Conservation (phyloP, 2,888 invertebrate species). For the Linnaemya tessellans region DNA sequence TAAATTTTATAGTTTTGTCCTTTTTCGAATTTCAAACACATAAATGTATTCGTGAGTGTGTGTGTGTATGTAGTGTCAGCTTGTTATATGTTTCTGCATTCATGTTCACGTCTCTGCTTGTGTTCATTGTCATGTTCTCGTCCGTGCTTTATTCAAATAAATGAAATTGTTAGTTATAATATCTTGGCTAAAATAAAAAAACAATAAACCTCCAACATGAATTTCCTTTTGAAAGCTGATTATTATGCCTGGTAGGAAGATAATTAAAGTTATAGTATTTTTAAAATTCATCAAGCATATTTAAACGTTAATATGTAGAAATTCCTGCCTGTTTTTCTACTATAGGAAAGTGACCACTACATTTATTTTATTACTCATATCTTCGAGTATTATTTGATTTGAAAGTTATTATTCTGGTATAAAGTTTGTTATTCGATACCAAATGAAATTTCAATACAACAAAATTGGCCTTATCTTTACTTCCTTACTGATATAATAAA, state of each 20-base stretch:
- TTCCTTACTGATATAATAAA: too few relatives aligned
- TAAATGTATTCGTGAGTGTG: background rate
- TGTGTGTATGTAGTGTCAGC: slow-evolving; percentile 2
- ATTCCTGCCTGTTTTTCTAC: too few relatives aligned
- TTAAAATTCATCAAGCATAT: background rate
- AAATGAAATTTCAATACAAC: too few relatives aligned
- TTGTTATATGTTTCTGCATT: slow-evolving; percentile 28
- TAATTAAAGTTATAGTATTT: slow-evolving; percentile 34
- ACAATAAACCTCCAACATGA: slow-evolving; percentile 20
- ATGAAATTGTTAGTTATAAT: slow-evolving; percentile 45
- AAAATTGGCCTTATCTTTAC: too few relatives aligned
- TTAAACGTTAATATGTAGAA: background rate
- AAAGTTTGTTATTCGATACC: too few relatives aligned
- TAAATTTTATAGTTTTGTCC: slow-evolving; percentile 3
- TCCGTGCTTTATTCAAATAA: slow-evolving; percentile 38
- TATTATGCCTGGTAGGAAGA: slow-evolving; percentile 19
- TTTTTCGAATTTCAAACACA: background rate
- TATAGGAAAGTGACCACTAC: too few relatives aligned
- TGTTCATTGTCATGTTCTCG: slow-evolving; percentile 38
- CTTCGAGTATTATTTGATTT: too few relatives aligned
- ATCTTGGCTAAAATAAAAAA: slow-evolving; percentile 1
- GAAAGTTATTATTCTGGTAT: too few relatives aligned
- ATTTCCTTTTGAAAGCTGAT: slow-evolving; percentile 45
- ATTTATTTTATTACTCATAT: too few relatives aligned
- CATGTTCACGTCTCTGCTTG: slow-evolving; percentile 27